Evolutionary conservation across 2,113 vertebrate genomes (phyloP).

Genomic region (Balaenoptera acutorostrata): DNA sequence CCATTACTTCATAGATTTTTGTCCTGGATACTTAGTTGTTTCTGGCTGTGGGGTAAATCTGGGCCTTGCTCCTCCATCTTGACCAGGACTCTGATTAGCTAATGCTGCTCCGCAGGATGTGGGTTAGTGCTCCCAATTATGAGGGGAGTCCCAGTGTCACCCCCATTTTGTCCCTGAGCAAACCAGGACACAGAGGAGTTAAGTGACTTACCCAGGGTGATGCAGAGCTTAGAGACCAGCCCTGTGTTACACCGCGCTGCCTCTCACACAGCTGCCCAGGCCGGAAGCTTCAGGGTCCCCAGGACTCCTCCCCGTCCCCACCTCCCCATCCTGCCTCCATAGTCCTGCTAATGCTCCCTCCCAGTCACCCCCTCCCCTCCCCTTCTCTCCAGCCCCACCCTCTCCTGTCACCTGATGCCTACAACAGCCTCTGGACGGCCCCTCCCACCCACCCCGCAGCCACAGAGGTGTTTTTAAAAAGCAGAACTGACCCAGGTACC

Average conservation of each 20-base stretch:
- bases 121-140: not conserved
- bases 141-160: not conserved
- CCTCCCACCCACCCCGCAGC: not conserved
- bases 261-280: not conserved
- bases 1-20: not conserved
- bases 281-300: not conserved
- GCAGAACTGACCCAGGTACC: not conserved
- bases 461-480: not conserved
- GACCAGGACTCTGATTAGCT: not conserved
- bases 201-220: not conserved
- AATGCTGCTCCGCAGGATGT: not conserved
- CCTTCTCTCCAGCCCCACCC: not conserved
- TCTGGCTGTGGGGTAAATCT: not conserved
- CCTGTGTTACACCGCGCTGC: fast-evolving
- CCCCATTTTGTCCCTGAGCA: too few relatives aligned
- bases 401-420: not conserved
- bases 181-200: not conserved
- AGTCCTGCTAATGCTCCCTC: too few relatives aligned
- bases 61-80: not conserved
- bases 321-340: not conserved
- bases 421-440: not conserved
- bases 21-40: not conserved
- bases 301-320: not conserved
- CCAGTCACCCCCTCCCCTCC: not conserved
- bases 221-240: too few relatives aligned